A percentile compares a stretch with the other conserved stretches of the same genome.
phyloP scores from a whole-genome alignment of 1,140 invertebrate genomes.

The Aphaenogaster floridana region DNA sequence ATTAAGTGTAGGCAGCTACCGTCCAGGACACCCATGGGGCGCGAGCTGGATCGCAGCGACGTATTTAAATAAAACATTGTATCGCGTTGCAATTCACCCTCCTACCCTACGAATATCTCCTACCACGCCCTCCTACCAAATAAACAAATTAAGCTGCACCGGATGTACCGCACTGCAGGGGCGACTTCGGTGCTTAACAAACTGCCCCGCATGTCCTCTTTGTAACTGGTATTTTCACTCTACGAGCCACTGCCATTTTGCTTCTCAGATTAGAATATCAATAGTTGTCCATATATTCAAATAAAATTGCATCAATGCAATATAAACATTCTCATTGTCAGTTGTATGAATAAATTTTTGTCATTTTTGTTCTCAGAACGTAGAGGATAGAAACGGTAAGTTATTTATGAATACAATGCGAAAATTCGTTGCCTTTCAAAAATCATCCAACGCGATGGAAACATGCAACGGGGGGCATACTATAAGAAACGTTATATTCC shows the following conservation, averaged over 20 bases:
- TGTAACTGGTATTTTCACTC: constrained; percentile 66
- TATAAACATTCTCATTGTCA: not conserved
- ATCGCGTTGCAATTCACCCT: constrained; percentile 77
- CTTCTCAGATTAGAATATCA: not conserved
- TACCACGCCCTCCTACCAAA: constrained; percentile 67
- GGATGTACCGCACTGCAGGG: constrained; percentile 72
- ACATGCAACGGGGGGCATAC: constrained; percentile 20
- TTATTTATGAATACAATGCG: constrained; percentile 12
- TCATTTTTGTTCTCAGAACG: not conserved
- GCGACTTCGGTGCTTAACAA: constrained; percentile 73
- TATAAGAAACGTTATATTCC: constrained; percentile 53
- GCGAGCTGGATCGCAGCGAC: constrained; percentile 78
- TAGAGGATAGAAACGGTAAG: not conserved
- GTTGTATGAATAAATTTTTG: not conserved
- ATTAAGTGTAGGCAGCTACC: constrained; percentile 81
- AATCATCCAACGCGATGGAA: constrained; percentile 7
- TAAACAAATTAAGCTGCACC: constrained; percentile 82
- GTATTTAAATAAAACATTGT: constrained; percentile 83
- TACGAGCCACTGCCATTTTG: constrained; percentile 16
- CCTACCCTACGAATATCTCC: constrained; percentile 65
- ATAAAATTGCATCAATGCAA: not conserved
- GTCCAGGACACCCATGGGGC: constrained; percentile 81
- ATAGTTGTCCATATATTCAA: not conserved
- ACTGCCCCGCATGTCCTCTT: constrained; percentile 68
- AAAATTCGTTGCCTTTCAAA: constrained; percentile 26